Evolutionary conservation across 2,797 vertebrate genomes (phyloP).

Genomic region (Sphenopsis melanotis): DNA sequence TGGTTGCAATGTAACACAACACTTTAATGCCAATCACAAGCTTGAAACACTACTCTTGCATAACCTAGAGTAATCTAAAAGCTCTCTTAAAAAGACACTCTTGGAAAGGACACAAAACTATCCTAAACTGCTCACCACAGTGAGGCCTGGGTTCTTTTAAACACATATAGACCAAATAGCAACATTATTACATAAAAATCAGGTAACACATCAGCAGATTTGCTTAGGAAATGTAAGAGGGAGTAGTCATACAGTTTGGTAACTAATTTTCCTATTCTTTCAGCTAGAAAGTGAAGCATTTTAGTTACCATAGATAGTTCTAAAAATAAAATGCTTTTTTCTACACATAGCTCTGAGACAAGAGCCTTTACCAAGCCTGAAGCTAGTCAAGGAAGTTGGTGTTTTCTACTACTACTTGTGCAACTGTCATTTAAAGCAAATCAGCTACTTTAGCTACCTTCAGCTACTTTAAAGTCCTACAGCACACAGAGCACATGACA

Average conservation of each 20-base stretch:
- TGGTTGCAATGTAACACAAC: not conserved
- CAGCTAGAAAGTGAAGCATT: not conserved
- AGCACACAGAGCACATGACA: not conserved
- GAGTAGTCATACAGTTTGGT: not conserved
- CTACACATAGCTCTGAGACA: not conserved
- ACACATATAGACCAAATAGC: conserved; percentile 27
- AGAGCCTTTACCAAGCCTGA: not conserved
- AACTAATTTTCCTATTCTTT: not conserved
- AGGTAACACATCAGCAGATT: not conserved
- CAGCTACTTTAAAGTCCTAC: not conserved
- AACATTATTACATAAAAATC: not conserved
- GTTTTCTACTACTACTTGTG: not conserved
- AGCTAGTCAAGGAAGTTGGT: not conserved
- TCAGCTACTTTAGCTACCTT: not conserved
- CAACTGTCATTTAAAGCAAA: not conserved
- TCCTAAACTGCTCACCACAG: not conserved
- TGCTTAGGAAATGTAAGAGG: not conserved
- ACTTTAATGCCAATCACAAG: not conserved
- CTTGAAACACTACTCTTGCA: not conserved
- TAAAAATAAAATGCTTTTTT: not conserved
- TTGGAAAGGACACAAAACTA: not conserved
- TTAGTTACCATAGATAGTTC: not conserved
- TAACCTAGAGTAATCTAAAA: not conserved
- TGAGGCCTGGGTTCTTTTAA: not conserved
- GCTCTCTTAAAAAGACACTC: not conserved